These are phyloP conservation scores for Gadopsis bispinosus DNA, from an alignment of 2,797 vertebrate species.

Conservation along the genomic window DNA sequence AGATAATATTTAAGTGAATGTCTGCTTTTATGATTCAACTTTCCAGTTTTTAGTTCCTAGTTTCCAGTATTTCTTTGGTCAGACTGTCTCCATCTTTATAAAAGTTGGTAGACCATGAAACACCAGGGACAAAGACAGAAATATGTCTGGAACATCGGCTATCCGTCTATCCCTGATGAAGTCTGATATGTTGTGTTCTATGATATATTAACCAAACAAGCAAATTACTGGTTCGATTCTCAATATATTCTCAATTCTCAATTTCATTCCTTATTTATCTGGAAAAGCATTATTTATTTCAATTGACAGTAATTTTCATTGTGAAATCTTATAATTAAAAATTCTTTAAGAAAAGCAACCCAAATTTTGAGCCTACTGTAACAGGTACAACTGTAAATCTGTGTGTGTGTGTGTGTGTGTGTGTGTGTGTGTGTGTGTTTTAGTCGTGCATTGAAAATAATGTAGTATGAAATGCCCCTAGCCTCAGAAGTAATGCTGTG, in stretches of 20 bases:
- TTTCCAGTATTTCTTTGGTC: not conserved
- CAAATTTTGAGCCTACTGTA: not conserved
- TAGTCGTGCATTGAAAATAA: not conserved
- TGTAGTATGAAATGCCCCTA: not conserved
- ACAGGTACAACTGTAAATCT: not conserved
- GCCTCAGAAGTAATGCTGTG: not conserved
- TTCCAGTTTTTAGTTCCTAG: not conserved
- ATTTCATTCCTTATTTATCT: not conserved
- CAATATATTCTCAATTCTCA: too few species aligned
- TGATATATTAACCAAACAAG: not conserved
- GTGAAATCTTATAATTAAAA: not conserved
- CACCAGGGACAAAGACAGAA: not conserved
- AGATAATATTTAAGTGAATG: not conserved
- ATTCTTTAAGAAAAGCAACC: not conserved
- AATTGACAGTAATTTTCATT: fast-evolving
- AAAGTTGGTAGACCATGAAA: not conserved
- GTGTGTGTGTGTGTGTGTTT: too few species aligned
- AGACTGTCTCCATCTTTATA: not conserved
- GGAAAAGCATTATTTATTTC: not conserved
- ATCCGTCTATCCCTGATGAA: not conserved
- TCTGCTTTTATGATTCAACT: not conserved
- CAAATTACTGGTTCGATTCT: too few species aligned
- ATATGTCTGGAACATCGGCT: not conserved
- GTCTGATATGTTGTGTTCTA: not conserved
- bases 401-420: too few species aligned